Percentiles rank a stretch among this genome's conserved stretches.
Conservation (phyloP, 2,113 vertebrate species). For the Caretta caretta region DNA sequence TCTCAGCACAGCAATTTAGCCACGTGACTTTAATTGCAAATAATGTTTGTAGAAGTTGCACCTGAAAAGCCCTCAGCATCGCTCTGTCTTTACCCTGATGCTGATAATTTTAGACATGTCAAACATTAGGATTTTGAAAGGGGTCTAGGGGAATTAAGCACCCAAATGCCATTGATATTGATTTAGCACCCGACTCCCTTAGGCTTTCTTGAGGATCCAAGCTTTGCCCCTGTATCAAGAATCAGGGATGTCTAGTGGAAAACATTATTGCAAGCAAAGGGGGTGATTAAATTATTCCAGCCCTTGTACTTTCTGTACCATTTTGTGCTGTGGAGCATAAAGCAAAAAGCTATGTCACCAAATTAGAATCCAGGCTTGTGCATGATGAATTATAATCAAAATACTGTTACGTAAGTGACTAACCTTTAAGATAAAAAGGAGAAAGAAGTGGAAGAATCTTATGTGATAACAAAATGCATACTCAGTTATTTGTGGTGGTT, state of each 20-base stretch:
- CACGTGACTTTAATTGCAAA: accelerated
- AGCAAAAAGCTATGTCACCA: not conserved
- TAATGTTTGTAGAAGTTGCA: accelerated
- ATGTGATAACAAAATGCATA: not conserved
- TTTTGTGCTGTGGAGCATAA: not conserved
- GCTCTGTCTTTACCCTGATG: not conserved
- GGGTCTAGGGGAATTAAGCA: accelerated
- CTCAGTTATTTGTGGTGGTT: not conserved
- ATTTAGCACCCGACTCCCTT: not conserved
- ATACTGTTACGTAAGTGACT: not conserved
- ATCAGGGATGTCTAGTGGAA: not conserved
- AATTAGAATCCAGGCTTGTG: slow-evolving; percentile 11
- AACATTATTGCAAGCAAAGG: not conserved
- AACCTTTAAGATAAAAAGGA: not conserved
- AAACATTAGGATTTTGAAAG: not conserved
- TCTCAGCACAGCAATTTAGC: not conserved
- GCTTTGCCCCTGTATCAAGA: not conserved
- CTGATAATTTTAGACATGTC: not conserved
- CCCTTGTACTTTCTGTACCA: not conserved
- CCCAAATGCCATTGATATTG: not conserved
- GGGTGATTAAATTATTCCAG: not conserved
- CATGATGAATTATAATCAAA: not conserved
- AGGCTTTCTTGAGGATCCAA: not conserved
- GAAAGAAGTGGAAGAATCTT: not conserved
- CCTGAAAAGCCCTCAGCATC: not conserved